Conservation (phyloP, 2,888 invertebrate species). For the Cantharis nigra region DNA sequence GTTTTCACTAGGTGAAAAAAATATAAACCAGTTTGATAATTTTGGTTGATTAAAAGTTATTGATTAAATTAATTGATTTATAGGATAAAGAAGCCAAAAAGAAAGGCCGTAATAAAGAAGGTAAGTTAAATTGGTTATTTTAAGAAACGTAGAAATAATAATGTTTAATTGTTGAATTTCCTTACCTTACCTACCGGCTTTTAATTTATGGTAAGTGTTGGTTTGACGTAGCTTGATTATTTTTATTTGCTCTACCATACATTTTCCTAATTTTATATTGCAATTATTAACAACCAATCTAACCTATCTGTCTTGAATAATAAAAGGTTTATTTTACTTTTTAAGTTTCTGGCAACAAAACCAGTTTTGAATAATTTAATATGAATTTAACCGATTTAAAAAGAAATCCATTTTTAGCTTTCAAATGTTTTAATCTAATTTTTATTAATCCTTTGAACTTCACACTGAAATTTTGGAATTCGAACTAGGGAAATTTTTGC, state of each 20-base stretch:
- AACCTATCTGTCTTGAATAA: neutral
- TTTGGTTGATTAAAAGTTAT: neutral
- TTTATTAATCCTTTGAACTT: too few relatives aligned
- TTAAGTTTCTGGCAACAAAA: neutral
- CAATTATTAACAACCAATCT: neutral
- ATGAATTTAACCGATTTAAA: too few relatives aligned
- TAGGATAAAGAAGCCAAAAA: constrained; percentile 87
- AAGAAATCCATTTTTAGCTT: too few relatives aligned
- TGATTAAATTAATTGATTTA: constrained; percentile 42
- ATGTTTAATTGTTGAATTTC: constrained; percentile 26
- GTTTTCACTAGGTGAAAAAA: neutral
- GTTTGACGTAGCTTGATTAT: constrained; percentile 21
- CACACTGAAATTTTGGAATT: too few relatives aligned
- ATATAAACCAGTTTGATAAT: neutral
- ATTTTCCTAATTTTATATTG: constrained; percentile 4
- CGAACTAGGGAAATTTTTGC: too few relatives aligned
- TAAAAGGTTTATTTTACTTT: neutral
- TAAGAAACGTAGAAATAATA: constrained; percentile 20
- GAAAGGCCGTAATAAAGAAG: constrained; percentile 89
- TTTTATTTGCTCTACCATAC: constrained; percentile 6
- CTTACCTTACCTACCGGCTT: constrained; percentile 29
- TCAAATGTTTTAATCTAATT: too few relatives aligned
- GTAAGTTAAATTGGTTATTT: constrained; percentile 60
- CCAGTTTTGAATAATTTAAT: too few relatives aligned
- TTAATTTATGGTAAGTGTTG: constrained; percentile 46